These are phyloP conservation scores for Pygoscelis antarcticus DNA, from an alignment of 2,113 vertebrate genomes.

Conservation along the genomic window DNA sequence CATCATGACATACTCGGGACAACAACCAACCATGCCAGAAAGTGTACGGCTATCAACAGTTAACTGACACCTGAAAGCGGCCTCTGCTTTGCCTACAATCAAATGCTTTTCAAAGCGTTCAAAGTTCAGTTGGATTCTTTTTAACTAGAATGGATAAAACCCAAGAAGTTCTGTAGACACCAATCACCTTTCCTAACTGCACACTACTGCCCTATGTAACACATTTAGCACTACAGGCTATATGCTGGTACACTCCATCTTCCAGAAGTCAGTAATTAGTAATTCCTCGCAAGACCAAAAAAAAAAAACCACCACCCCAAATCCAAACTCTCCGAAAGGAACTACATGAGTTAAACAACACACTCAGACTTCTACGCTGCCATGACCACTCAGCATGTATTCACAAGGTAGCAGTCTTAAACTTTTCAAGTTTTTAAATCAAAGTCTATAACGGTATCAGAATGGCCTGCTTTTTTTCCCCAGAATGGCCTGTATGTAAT, in stretches of 20 bases:
- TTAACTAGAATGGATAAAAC: not conserved
- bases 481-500: not conserved
- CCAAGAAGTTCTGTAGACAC: not conserved
- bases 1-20: not conserved
- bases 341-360: not conserved
- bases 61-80: not conserved
- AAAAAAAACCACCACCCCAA: not conserved
- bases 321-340: not conserved
- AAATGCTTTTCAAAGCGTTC: not conserved
- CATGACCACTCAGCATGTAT: not conserved
- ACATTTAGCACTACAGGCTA: not conserved
- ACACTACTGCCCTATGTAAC: not conserved
- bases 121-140: not conserved
- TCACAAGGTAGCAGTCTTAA: not conserved
- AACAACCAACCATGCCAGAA: fast-evolving
- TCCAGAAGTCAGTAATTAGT: not conserved
- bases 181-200: not conserved
- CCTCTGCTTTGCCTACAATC: not conserved
- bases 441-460: not conserved
- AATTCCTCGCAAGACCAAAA: not conserved
- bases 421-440: not conserved
- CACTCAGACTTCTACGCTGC: not conserved
- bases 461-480: not conserved
- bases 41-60: not conserved
- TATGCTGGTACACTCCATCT: not conserved